Base-by-base conservation (phyloP, 2,888 invertebrate species). In the Lasioglossum figueresi region DNA sequence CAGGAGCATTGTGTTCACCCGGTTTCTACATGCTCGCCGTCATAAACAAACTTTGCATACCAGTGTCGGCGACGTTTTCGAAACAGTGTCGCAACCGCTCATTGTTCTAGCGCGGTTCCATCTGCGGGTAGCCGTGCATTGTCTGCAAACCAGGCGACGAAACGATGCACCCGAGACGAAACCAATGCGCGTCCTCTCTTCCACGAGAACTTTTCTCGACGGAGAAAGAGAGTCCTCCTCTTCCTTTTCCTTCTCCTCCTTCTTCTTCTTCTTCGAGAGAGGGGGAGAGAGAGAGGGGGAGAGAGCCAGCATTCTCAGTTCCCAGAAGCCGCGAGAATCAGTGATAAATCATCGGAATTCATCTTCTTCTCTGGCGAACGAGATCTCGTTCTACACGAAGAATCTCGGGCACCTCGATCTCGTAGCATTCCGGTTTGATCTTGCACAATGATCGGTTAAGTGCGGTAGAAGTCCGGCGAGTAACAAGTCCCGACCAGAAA, bases 381-480 rank as follows among this genome's bases (percentile, higher is more conserved):
- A 23, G 56, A 59, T 23, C n/a, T 76, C 52, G 66, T 23, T 52
- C 23, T 52, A 52, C 3, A 52, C 52, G 83, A 87, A 88, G 84
- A 86, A 81, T 88, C 83, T 89, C 73, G 19, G 19, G 76, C 79
- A 70, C 72, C 34, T 72, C 76, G 75, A 70, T 66, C 76, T 83
- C 80, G 31, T 87, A 88, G 88, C 87, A 92, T 92, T 92, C 92
- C 89, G 90, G 91, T 91, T 91, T 91, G 87, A 80, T 88, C 85
- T 92, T 92, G 89, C 91, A 90, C 90, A 92, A 91, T 84, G 77
- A 23, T 48, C 81, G 10, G 37, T 16, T 27, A 19, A 19, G 34
- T 83, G 74, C 80, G 85, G 88, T 90, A 85, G 82, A 85, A 88
- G 86, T 86, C 80, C 79, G 52, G 8, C 56, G 74, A 48, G 23